A percentile compares a stretch with the other conserved stretches of the same genome.
phyloP scores from a whole-genome alignment of 2,888 invertebrate genomes.

The Augochlorella aurata region DNA sequence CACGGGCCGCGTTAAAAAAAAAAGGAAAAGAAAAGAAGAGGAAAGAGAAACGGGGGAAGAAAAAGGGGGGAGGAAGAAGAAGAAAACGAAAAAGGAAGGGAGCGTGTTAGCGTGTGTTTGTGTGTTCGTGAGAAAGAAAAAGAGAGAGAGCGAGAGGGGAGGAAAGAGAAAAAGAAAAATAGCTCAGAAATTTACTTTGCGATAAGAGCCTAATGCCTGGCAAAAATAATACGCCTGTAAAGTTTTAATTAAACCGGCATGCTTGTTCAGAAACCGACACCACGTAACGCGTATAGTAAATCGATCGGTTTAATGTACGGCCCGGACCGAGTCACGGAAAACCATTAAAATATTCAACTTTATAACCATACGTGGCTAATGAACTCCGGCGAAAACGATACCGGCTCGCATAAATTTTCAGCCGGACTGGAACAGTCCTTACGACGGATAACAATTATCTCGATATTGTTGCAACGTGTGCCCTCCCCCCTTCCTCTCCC shows the following conservation, averaged over 20 bases:
- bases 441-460: conserved; percentile 3
- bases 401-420: not conserved
- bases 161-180: not conserved
- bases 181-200: conserved; percentile 14
- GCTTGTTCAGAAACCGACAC: conserved; percentile 7
- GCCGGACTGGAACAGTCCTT: not conserved
- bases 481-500: not conserved
- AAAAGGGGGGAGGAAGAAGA: not conserved
- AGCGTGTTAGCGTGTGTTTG: too few relatives aligned
- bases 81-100: not conserved
- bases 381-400: conserved; percentile 19
- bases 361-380: conserved; percentile 17
- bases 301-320: conserved; percentile 33
- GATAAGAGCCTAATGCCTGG: conserved; percentile 22
- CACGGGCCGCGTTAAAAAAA: not conserved
- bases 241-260: conserved; percentile 27
- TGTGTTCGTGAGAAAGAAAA: not conserved
- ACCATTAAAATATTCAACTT: conserved; percentile 32
- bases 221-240: not conserved
- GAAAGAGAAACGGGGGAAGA: not conserved
- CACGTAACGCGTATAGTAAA: not conserved
- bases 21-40: not conserved
- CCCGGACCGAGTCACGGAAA: conserved; percentile 24
- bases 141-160: not conserved
- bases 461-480: conserved; percentile 1